A percentile compares a stretch with the other conserved stretches of the same genome.
Conservation (phyloP, 37 sponge, comb jelly and placozoan species). For the Dysidea cf. avara region DNA sequence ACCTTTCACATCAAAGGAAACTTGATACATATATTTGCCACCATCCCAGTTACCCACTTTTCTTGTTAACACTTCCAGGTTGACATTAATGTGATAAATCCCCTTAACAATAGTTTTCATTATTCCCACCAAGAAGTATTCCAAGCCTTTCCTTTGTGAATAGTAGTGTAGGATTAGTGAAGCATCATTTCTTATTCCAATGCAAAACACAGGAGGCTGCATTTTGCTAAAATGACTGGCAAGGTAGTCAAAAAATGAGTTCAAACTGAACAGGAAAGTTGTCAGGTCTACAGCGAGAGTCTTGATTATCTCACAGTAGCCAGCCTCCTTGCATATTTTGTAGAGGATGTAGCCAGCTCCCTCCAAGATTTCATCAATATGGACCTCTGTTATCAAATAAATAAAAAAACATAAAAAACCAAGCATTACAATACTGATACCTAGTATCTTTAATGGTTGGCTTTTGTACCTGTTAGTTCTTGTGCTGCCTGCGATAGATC, state of each 20-base stretch:
- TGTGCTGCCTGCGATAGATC: neutral
- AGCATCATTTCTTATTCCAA: slow-evolving; percentile 10
- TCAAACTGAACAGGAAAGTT: slow-evolving; percentile 71
- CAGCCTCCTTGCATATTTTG: slow-evolving; percentile 39
- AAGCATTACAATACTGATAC: too few relatives aligned
- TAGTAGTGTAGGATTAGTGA: slow-evolving; percentile 61
- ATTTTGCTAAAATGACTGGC: slow-evolving; percentile 57
- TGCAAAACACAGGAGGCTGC: slow-evolving; percentile 74
- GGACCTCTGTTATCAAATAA: slow-evolving; percentile 26
- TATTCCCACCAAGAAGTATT: slow-evolving; percentile 64
- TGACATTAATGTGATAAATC: slow-evolving; percentile 35
- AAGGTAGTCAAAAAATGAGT: slow-evolving; percentile 77
- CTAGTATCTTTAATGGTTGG: too few relatives aligned
- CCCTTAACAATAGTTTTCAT: slow-evolving; percentile 56
- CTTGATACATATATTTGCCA: too few relatives aligned
- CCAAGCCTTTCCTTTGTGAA: slow-evolving; percentile 53
- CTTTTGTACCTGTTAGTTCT: neutral
- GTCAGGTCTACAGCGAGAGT: slow-evolving; percentile 58
- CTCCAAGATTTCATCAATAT: slow-evolving; percentile 43
- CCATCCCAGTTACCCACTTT: too few relatives aligned
- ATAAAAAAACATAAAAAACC: too few relatives aligned
- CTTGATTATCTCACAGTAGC: slow-evolving; percentile 59
- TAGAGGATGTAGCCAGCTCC: slow-evolving; percentile 67
- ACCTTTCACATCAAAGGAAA: too few relatives aligned
- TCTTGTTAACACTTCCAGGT: slow-evolving; percentile 28